These are phyloP conservation scores for Frankliniella intonsa DNA, from an alignment of 2,888 invertebrate species.

Conservation along the genomic window DNA sequence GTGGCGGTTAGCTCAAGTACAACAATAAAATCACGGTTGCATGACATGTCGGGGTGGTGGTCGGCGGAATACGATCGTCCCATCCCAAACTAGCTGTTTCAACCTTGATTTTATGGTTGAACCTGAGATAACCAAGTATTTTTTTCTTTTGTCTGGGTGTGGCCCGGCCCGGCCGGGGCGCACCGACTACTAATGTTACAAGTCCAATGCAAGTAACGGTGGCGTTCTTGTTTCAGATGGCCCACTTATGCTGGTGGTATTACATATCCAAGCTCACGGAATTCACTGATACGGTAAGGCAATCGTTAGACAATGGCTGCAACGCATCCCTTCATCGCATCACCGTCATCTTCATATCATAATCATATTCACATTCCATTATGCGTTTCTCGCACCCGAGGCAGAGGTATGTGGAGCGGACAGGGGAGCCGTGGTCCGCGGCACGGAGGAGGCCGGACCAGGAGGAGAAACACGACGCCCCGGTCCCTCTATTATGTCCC, in stretches of 20 bases:
- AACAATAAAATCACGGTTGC: too few relatives aligned
- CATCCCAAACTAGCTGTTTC: constrained; percentile 40
- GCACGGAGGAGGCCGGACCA: too few relatives aligned
- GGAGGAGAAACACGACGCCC: too few relatives aligned
- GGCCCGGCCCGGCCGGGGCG: not conserved
- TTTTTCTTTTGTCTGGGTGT: not conserved
- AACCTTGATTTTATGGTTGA: constrained; percentile 40
- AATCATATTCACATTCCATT: not conserved
- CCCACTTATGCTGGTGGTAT: constrained; percentile 82
- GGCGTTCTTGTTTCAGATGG: constrained; percentile 60
- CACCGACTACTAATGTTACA: not conserved
- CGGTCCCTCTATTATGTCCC: too few relatives aligned
- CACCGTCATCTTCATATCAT: not conserved
- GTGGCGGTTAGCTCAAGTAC: too few relatives aligned
- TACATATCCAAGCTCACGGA: constrained; percentile 85
- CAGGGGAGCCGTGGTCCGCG: too few relatives aligned
- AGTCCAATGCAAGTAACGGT: not conserved
- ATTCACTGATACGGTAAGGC: constrained; percentile 72
- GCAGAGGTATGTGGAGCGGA: too few relatives aligned
- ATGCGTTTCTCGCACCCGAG: too few relatives aligned
- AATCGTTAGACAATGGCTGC: constrained; percentile 30
- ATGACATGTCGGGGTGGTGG: too few relatives aligned
- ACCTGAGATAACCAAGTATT: not conserved
- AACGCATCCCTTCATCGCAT: not conserved
- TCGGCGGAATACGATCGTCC: too few relatives aligned